These are phyloP conservation scores for Rachycentron canadum DNA, from an alignment of 2,797 vertebrate species.

Conservation along the genomic window DNA sequence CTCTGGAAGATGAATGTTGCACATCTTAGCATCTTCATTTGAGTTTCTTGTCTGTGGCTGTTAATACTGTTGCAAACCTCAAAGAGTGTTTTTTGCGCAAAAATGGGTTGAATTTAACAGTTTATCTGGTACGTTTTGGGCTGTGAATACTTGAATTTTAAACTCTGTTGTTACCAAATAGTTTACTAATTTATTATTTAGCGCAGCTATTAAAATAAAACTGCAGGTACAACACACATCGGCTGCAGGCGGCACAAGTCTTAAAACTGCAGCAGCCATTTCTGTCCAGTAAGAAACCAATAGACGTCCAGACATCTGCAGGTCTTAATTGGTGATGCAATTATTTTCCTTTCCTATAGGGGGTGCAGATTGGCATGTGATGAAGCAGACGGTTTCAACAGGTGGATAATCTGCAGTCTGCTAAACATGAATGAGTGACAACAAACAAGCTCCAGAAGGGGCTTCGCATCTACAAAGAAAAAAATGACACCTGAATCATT, in stretches of 20 bases:
- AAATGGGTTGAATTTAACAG: neutral
- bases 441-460: constrained; percentile 14
- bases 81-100: neutral
- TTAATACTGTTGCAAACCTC: neutral
- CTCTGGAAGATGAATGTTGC: too few species aligned
- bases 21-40: neutral
- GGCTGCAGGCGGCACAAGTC: constrained; percentile 10
- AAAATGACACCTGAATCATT: constrained; percentile 26
- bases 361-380: constrained; percentile 1
- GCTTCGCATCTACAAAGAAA: constrained; percentile 35
- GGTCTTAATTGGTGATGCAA: neutral
- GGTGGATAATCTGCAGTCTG: constrained; percentile 7
- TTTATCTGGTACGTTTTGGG: neutral
- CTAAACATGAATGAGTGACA: neutral
- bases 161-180: constrained; percentile 6
- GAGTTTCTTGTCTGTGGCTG: neutral
- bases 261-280: constrained; percentile 5
- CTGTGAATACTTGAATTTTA: constrained; percentile 1
- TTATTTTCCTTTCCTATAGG: constrained; percentile 20
- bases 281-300: neutral
- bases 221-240: constrained; percentile 22
- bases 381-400: neutral
- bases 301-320: neutral
- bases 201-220: constrained; percentile 2
- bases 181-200: constrained; percentile 11